phyloP scores from a whole-genome alignment of 2,113 vertebrate genomes.

The Mionectes macconnelli region DNA sequence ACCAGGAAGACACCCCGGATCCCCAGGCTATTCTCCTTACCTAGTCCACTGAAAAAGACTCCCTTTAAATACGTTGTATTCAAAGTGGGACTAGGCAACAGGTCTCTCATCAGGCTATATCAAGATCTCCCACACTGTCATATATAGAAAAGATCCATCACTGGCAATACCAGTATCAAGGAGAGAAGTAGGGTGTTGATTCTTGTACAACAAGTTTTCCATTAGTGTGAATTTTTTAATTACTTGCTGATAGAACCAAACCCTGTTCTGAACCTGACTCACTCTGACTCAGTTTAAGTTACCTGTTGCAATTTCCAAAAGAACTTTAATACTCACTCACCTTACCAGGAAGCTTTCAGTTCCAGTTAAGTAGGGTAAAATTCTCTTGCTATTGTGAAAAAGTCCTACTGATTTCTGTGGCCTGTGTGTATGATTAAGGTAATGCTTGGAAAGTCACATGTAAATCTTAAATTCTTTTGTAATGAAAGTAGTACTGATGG shows the following conservation, averaged over 20 bases:
- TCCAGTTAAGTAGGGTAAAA: neutral
- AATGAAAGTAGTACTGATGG: neutral
- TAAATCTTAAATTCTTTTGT: neutral
- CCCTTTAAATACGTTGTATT: neutral
- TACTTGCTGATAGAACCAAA: slow-evolving; percentile 12
- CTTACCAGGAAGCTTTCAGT: neutral
- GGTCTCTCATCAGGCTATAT: neutral
- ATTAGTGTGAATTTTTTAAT: neutral
- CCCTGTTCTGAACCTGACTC: slow-evolving; percentile 25
- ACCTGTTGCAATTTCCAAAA: neutral
- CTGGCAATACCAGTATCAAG: neutral
- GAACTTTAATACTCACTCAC: neutral
- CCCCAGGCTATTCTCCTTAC: neutral
- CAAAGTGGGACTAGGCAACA: neutral
- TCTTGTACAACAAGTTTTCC: slow-evolving; percentile 17
- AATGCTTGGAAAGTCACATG: neutral
- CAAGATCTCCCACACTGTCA: neutral
- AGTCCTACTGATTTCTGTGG: neutral
- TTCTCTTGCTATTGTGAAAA: neutral
- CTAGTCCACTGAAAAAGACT: neutral
- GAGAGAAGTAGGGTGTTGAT: neutral
- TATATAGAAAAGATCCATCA: neutral
- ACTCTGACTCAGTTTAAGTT: slow-evolving; percentile 34
- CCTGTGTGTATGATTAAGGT: neutral
- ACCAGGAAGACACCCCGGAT: neutral